Base-by-base conservation (phyloP, 1,140 invertebrate genomes). In the Parasteatoda tepidariorum region DNA sequence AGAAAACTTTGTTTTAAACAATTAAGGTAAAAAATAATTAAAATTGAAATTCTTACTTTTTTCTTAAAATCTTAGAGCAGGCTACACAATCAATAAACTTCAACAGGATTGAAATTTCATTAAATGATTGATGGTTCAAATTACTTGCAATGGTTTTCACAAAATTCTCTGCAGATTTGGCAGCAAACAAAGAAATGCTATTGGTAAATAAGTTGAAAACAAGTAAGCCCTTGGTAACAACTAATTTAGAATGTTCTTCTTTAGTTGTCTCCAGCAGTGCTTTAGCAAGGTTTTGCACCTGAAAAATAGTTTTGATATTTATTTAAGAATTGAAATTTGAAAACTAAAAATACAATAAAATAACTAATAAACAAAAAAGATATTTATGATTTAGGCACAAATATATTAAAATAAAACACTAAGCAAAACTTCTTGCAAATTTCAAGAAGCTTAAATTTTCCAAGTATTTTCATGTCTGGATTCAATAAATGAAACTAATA, bases 51-150 rank as follows among this genome's bases (percentile, higher is more conserved):
- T 61, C 78, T 71, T 61, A 82, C 78, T 70, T 61, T 48, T 55
- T 82, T 41, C 78, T 59, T 0, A 82, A 22, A 1, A 62, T 22
- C 71, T 38, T 82, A 26, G 66, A 70, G 6, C 67, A 31, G 15
- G 78, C 66, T 15, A 82, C 66, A 62, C 48, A 71, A 33, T 82
- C 78, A 61, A 83, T 55, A 66, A 83, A 83, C 34, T 83, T 83
- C 7, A 83, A 5, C 22, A 83, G 61, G 28, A 83, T 83, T 1
- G 81, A 73, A 55, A 83, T 38, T 66, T 73, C 81, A 26, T 24
- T 66, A 24, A 64, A 66, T 18, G 34, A 24, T 11, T 54, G 41
- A 6, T 22, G 22, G 38, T 54, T 62, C 3, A 74, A 26, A 54
- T 28, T 15, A 33, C 34, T 66, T 11, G 38, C n/a, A 13, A 73